Evolutionary conservation across 2,113 vertebrate genomes (phyloP), one percentile per base, ranked within the genome.

Genomic region (Petrocephalus zakoni): DNA sequence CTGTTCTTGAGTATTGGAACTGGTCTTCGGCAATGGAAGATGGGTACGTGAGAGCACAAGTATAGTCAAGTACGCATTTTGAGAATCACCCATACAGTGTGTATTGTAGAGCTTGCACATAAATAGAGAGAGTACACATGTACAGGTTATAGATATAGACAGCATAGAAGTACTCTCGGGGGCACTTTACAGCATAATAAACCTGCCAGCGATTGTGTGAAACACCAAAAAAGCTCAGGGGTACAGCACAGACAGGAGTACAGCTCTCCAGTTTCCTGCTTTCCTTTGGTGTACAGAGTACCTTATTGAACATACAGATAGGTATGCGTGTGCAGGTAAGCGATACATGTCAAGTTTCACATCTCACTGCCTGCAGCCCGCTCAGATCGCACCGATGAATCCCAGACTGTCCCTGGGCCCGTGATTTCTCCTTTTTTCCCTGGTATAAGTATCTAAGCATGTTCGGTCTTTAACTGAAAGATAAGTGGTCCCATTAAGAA

Each of bases 401-500:
- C 29, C 34, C 29, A 78, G 34, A 78, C 72, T 19, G 72, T 37
- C 72, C 72, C 34, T 78, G 72, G 13, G 5, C 34, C 29, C 0
- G 34, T 49, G 46, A 11, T 49, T 47, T 49, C 21, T n/a, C 81
- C 7, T 49, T 83, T 83, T 83, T 47, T 47, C 49, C 81, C 42
- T 49, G 72, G 72, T 78, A 29, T 78, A 83, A 83, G 34, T 47
- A 83, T 83, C 81, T 78, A 78, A 83, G 46, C 81, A 22, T 83
- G 81, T 83, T 83, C 81, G 81, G 34, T 49, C 81, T 83, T 22
- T 83, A 49, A 83, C 81, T 83, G 81, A 83, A 46, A 83, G 81
- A 83, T 83, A 83, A 83, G 81, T 83, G 81, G 46, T 49, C 81
- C 46, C 42, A 46, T 83, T 83, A 83, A 49, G 49, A 49, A 83